Evolutionary conservation across 2,797 vertebrate species (phyloP), one percentile per base, ranked within the genome.

Genomic region (Naso thynnoides): DNA sequence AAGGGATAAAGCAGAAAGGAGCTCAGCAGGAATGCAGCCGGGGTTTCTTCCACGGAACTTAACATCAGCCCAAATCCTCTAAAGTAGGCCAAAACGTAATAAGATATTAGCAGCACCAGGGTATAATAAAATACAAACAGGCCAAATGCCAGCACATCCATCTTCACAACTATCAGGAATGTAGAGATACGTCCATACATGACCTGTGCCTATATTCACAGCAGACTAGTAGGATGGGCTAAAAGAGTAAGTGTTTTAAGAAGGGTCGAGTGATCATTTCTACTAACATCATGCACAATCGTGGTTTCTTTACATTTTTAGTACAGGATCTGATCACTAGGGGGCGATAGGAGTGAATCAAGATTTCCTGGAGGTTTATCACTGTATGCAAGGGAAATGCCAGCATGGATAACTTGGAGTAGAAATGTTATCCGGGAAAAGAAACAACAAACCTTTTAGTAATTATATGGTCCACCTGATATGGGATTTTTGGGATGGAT

Each of bases 121-220:
- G 88, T 85, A 88, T 86, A 91, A 94, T 84, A 92, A n/a, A 92
- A 92, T 87, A 82, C 76, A 74, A 87, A 81, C 73, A 71, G 89
- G 79, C 81, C 19, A 66, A 65, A 77, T 81, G 89, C 91, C 92
- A 94, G 86, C 84, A 85, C 84, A 88, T 91, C 84, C 79, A 89
- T 92, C 92, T 91, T 81, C 81, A 78, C 80, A 83, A 55, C 58
- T 59, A 88, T 79, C 59, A 89, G 90, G 90, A 92, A 92, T 89
- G 88, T 81, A 76, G 83, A 5, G 62, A 88, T 90, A 76, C n/a
- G 83, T 86, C 76, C 70, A 59, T 82, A 89, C 84, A 91, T 0
- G 81, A 92, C 47, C 65, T 53, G 45, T 9, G 19, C 60, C 38
- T 38, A 15, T 2, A 66, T 44, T 44, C 42, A 18, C 54, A 31